phyloP scores from a whole-genome alignment of 2,113 vertebrate species.

The Boulengeromyrus knoepffleri region DNA sequence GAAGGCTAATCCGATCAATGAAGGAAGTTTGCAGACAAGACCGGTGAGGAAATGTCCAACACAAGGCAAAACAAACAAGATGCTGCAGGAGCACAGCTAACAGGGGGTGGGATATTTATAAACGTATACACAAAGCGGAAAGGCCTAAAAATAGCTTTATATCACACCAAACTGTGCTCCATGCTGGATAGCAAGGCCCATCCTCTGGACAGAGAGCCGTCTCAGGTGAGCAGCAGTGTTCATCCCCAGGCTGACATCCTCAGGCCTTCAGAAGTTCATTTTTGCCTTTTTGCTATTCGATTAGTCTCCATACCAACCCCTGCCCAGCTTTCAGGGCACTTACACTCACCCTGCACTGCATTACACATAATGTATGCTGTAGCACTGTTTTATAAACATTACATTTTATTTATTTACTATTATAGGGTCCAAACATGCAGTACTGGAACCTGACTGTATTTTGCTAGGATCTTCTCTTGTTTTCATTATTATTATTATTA shows the following conservation, averaged over 20 bases:
- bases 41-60: background rate
- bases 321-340: background rate
- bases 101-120: background rate
- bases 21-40: background rate
- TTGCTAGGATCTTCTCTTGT: background rate
- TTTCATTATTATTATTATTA: too few species aligned
- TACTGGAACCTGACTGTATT: background rate
- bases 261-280: background rate
- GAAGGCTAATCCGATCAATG: background rate
- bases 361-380: background rate
- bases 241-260: background rate
- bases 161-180: background rate
- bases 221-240: background rate
- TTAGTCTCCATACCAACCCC: background rate
- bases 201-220: background rate
- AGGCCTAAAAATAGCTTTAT: background rate
- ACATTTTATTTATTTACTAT: background rate
- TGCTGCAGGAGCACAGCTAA: background rate
- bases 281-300: background rate
- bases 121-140: background rate
- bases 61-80: background rate
- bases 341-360: background rate
- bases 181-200: background rate
- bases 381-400: background rate
- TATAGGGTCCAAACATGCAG: background rate